Conservation (phyloP, 2,113 vertebrate species). For the Illadopsis cleaveri region DNA sequence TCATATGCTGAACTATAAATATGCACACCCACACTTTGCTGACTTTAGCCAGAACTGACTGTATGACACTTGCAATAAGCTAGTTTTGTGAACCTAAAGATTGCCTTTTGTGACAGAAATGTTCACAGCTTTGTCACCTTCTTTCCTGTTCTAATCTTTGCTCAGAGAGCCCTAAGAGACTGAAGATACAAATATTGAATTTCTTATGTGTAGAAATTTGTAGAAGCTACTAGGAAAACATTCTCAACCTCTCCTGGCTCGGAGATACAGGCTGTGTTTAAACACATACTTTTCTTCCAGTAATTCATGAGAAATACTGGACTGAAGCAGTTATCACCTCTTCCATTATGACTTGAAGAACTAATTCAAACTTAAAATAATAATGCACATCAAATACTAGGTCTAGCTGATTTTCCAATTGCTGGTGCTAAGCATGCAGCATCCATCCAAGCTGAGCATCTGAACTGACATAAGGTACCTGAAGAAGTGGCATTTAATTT, state of each 20-base stretch:
- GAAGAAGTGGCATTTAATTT: background rate
- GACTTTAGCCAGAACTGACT: background rate
- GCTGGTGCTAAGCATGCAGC: background rate
- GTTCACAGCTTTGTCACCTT: background rate
- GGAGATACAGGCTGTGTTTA: background rate
- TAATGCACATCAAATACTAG: background rate
- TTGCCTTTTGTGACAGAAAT: background rate
- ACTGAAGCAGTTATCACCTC: background rate
- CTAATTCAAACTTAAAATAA: background rate
- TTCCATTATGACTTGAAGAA: background rate
- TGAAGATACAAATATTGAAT: accelerated
- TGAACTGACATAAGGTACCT: background rate
- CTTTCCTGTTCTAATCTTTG: background rate
- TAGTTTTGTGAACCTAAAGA: background rate
- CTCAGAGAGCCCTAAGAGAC: background rate
- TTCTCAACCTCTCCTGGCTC: background rate
- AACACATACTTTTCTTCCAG: background rate
- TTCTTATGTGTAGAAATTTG: background rate
- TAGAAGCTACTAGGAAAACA: background rate
- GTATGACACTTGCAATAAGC: background rate
- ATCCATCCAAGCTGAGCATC: background rate
- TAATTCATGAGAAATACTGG: background rate
- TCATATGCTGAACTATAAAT: background rate
- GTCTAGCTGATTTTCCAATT: background rate
- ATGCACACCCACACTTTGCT: background rate